phyloP scores from a whole-genome alignment of 1,140 invertebrate genomes.

The Coelopa frigida region DNA sequence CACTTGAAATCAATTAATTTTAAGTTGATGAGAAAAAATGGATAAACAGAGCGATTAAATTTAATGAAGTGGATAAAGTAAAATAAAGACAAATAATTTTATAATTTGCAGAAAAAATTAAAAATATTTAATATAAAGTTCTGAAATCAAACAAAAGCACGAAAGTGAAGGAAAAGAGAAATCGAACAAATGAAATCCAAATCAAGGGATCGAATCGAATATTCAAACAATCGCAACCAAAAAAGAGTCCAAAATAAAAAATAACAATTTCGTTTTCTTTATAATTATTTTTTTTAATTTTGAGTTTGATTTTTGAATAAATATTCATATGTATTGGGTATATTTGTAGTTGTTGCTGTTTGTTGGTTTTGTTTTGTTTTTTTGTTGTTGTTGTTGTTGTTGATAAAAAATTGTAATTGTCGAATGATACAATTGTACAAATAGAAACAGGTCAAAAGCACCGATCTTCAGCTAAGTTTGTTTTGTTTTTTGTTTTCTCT shows the following conservation, averaged over 20 bases:
- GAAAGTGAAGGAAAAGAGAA: background rate
- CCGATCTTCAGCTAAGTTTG: conserved; percentile 45
- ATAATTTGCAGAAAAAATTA: background rate
- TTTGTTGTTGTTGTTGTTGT: conserved; percentile 16
- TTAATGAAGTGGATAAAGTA: too few relatives aligned
- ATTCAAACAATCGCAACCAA: conserved; percentile 19
- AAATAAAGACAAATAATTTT: background rate
- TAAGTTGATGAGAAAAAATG: too few relatives aligned
- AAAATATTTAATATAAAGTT: background rate
- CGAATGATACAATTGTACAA: conserved; percentile 29
- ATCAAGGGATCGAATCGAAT: too few relatives aligned
- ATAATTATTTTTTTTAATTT: conserved; percentile 4
- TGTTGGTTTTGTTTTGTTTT: conserved; percentile 12
- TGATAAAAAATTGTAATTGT: conserved; percentile 1
- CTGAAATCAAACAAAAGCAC: background rate
- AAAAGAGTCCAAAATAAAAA: conserved; percentile 13
- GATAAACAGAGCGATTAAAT: too few relatives aligned
- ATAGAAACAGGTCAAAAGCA: conserved; percentile 46
- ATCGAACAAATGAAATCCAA: too few relatives aligned
- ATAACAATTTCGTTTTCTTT: conserved; percentile 3
- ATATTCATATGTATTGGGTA: too few relatives aligned
- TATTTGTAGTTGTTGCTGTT: too few relatives aligned
- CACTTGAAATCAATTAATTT: too few relatives aligned
- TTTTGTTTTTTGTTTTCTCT: conserved; percentile 1
- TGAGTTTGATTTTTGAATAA: too few relatives aligned